Conservation (phyloP, 2,113 vertebrate species). For the Cariama cristata region DNA sequence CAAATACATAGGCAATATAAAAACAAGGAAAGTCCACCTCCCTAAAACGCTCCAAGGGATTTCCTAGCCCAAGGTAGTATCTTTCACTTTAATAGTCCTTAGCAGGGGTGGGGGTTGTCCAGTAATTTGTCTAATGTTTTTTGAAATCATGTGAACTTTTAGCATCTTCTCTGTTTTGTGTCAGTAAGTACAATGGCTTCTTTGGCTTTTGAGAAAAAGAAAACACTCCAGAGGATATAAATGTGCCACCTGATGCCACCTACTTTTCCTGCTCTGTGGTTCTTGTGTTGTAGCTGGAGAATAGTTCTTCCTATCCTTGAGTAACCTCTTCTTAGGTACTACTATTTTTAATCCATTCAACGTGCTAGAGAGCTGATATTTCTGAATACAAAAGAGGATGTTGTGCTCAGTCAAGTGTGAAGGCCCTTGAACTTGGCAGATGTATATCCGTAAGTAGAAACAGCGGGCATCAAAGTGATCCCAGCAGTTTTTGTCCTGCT, state of each 20-base stretch:
- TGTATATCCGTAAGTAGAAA: not conserved
- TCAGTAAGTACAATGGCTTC: not conserved
- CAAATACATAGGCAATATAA: not conserved
- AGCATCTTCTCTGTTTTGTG: not conserved
- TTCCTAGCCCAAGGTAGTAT: not conserved
- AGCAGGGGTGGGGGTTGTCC: fast-evolving
- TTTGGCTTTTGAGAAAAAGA: not conserved
- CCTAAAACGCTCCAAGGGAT: not conserved
- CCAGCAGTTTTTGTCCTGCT: not conserved
- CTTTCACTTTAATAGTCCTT: not conserved
- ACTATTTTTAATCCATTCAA: not conserved
- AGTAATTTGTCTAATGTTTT: not conserved
- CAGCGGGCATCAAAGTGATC: not conserved
- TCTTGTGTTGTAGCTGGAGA: not conserved
- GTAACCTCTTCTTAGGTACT: not conserved
- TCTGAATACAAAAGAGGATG: not conserved
- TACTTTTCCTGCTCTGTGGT: not conserved
- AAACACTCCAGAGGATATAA: not conserved
- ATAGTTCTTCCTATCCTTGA: not conserved
- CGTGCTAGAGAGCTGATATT: not conserved
- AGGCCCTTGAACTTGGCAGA: not conserved
- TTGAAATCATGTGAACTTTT: not conserved
- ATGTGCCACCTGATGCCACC: not conserved
- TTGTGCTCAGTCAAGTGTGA: not conserved
- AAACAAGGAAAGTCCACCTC: not conserved